These are phyloP conservation scores for Euura lappo DNA, from an alignment of 1,140 invertebrate species.

Conservation along the genomic window DNA sequence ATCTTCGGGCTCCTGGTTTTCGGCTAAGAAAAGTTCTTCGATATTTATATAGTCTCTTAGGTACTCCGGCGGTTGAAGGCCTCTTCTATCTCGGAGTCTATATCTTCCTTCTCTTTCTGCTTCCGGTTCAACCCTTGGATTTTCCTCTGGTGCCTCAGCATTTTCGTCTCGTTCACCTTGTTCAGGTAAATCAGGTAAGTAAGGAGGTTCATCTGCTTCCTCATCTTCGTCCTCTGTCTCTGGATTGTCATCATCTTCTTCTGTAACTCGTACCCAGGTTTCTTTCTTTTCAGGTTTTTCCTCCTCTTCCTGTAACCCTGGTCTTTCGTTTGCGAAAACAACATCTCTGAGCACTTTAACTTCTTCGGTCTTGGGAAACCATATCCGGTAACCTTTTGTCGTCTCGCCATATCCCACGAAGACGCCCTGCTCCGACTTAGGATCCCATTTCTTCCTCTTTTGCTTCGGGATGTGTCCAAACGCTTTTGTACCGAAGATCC, in stretches of 20 bases:
- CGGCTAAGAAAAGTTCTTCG: not conserved
- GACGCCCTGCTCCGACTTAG: slow-evolving; percentile 25
- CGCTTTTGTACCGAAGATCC: slow-evolving; percentile 42
- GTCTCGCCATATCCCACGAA: slow-evolving; percentile 26
- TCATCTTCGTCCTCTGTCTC: not conserved
- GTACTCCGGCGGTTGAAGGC: not conserved
- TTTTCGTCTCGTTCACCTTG: not conserved
- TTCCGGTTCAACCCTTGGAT: not conserved
- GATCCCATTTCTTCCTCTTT: slow-evolving; percentile 41
- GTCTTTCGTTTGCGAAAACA: slow-evolving; percentile 17
- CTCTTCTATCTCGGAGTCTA: slow-evolving; percentile 12
- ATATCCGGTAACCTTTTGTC: slow-evolving; percentile 23
- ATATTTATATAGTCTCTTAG: not conserved
- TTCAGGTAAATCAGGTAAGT: not conserved
- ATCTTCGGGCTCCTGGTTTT: not conserved
- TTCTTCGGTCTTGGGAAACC: slow-evolving; percentile 15
- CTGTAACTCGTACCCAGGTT: too few relatives aligned
- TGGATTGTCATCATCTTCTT: not conserved
- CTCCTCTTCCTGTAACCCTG: not conserved
- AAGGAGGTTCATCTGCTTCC: not conserved
- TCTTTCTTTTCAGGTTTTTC: not conserved
- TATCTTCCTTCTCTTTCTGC: slow-evolving; percentile 31
- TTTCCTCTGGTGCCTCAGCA: not conserved
- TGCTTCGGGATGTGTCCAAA: slow-evolving; percentile 41
- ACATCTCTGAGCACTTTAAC: slow-evolving; percentile 20